Conservation (phyloP, 2,113 vertebrate genomes). For the Illadopsis cleaveri region DNA sequence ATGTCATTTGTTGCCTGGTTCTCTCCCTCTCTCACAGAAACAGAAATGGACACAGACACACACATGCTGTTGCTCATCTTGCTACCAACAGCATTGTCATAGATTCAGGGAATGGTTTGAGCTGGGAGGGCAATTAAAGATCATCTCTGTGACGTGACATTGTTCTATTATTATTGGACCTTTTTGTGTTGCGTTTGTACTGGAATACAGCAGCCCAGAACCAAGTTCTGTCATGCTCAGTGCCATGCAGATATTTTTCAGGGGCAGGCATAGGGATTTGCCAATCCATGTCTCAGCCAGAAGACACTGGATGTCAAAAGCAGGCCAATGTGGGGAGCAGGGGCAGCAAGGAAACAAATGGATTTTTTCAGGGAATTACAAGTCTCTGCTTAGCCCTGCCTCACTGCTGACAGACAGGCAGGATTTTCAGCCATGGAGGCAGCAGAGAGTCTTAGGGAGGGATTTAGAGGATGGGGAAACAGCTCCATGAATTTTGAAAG, state of each 20-base stretch:
- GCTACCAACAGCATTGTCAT: not conserved
- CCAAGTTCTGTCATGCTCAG: not conserved
- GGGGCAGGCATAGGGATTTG: not conserved
- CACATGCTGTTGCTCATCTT: not conserved
- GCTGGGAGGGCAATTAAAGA: not conserved
- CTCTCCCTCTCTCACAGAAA: not conserved
- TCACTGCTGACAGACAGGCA: not conserved
- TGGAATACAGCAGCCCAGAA: not conserved
- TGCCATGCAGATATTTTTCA: not conserved
- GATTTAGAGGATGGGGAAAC: slow-evolving; percentile 3
- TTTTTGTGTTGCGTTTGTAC: accelerated
- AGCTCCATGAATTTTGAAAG: slow-evolving; percentile 35
- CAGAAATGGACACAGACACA: not conserved
- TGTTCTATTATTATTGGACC: not conserved
- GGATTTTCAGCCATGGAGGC: not conserved
- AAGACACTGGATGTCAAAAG: not conserved
- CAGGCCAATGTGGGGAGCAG: accelerated
- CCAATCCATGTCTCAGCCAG: not conserved
- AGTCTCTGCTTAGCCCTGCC: not conserved
- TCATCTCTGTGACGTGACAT: not conserved
- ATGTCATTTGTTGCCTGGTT: not conserved
- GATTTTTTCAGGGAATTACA: not conserved
- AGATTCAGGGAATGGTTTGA: not conserved
- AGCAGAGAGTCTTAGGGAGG: not conserved
- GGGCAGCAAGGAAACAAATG: not conserved